Evolutionary conservation across 1,140 invertebrate species (phyloP), one percentile per base, ranked within the genome.

Genomic region (Formica selysi): DNA sequence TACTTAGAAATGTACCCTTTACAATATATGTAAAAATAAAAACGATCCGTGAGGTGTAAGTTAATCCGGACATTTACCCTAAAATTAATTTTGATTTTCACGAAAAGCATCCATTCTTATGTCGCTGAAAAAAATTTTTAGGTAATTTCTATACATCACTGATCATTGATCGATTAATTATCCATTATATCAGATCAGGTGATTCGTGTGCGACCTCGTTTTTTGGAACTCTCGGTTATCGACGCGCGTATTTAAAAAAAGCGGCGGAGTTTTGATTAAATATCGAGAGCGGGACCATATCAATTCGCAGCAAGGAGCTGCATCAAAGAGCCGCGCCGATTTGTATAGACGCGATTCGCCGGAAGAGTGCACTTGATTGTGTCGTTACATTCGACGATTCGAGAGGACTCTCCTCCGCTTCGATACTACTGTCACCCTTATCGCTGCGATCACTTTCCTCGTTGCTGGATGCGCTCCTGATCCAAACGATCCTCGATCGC

Each of bases 311-410:
- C 22, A 19, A 65, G 62, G 36, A 44, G 44, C 44, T 41, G 48
- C 61, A 26, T 0, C 73, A 78, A 86, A 73, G 54, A 76, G 64
- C 54, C 36, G 29, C 48, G 62, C 3, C 48, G 78, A 89, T 86
- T 85, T 65, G 79, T 87, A 85, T 78, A 41, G 26, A 76, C 16
- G 67, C 48, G 85, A 89, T 73, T 89, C 87, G 38, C 29, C 29
- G 54, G 57, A 76, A 70, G 36, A 86, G 76, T 44, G n/a, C 51
- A 88, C 84, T 89, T 41, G 71, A 89, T 89, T 36, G 70, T 54
- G 76, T 74, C 74, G 83, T 70, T 86, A 89, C 74, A 74, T 71
- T 88, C 62, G 22, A 22, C 22, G 22, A 22, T 22, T 22, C 22
- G 22, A 22, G 70, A 86, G 76, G 48, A 76, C 59, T 54, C 71